Evolutionary conservation across 2,113 vertebrate species (phyloP).

Genomic region (Cranoglanis bouderius): DNA sequence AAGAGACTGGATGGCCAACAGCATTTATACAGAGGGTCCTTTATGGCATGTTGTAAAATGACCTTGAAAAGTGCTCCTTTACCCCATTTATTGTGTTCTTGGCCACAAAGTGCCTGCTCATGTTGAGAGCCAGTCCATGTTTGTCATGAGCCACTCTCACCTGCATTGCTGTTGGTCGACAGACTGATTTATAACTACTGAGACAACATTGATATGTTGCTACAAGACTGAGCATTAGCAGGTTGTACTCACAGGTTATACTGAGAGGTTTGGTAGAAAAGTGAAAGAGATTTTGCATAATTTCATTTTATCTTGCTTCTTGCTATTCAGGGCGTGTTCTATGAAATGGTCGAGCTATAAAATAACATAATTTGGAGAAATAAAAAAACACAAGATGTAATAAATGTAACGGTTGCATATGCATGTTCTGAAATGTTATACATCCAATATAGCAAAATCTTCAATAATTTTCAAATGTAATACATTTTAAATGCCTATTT

Average conservation of each 20-base stretch:
- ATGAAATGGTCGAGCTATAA: not conserved
- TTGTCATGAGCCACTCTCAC: constrained; percentile 50
- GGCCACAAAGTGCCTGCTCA: constrained; percentile 24
- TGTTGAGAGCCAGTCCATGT: constrained; percentile 35
- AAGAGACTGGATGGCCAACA: not conserved
- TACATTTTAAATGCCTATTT: not conserved
- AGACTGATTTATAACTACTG: constrained; percentile 72
- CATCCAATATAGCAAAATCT: not conserved
- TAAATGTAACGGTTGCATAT: not conserved
- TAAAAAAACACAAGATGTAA: not conserved
- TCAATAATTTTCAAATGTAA: not conserved
- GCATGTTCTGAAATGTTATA: constrained; percentile 14
- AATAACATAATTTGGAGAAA: not conserved
- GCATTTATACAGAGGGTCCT: not conserved
- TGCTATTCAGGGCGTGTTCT: not conserved
- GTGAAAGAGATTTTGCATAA: not conserved
- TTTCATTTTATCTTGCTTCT: not conserved
- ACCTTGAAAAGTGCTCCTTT: not conserved
- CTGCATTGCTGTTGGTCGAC: constrained; percentile 74
- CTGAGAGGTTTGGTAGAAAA: constrained; percentile 43
- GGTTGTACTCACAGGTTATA: constrained; percentile 52
- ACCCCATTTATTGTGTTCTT: constrained; percentile 5
- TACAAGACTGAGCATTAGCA: constrained; percentile 62
- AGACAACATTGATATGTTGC: constrained; percentile 64
- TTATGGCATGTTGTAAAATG: not conserved